Percentiles rank a stretch among this genome's conserved stretches.
These are phyloP conservation scores for Nannoperca obscura DNA, from an alignment of 2,797 vertebrate species.

Conservation along the genomic window DNA sequence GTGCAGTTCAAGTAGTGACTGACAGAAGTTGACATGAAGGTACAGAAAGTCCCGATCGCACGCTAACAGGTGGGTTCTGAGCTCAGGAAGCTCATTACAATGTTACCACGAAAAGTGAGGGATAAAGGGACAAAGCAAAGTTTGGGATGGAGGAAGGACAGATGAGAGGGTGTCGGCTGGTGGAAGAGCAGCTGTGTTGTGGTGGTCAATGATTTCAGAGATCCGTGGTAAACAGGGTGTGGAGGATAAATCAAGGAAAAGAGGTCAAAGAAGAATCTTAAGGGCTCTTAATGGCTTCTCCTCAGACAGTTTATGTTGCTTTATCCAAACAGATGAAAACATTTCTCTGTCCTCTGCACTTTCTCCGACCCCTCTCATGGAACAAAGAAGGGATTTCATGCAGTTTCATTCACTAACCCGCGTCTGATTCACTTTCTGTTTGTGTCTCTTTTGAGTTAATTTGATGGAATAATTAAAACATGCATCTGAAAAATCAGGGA, in stretches of 20 bases:
- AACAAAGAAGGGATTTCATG: neutral
- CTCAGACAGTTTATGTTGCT: constrained; percentile 51
- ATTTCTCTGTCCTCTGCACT: constrained; percentile 24
- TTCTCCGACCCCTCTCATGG: constrained; percentile 46
- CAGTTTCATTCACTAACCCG: too few species aligned
- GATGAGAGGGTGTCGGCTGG: constrained; percentile 16
- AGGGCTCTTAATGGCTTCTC: constrained; percentile 40
- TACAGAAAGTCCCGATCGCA: neutral
- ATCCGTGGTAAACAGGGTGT: constrained; percentile 19
- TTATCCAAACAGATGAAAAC: constrained; percentile 60
- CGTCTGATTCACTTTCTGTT: neutral
- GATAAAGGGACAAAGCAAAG: neutral
- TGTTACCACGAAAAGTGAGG: neutral
- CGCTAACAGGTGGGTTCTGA: neutral
- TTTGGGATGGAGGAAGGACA: neutral
- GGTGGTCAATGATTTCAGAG: constrained; percentile 34
- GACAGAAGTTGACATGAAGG: neutral
- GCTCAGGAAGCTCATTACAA: neutral
- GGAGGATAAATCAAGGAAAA: constrained; percentile 12
- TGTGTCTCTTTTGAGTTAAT: neutral
- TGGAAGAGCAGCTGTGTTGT: neutral
- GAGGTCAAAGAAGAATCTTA: constrained; percentile 4
- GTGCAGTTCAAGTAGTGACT: neutral
- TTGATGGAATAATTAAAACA: neutral
- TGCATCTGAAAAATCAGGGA: neutral